phyloP scores from a whole-genome alignment of 2,888 invertebrate species.

The Ferrisia virgata region DNA sequence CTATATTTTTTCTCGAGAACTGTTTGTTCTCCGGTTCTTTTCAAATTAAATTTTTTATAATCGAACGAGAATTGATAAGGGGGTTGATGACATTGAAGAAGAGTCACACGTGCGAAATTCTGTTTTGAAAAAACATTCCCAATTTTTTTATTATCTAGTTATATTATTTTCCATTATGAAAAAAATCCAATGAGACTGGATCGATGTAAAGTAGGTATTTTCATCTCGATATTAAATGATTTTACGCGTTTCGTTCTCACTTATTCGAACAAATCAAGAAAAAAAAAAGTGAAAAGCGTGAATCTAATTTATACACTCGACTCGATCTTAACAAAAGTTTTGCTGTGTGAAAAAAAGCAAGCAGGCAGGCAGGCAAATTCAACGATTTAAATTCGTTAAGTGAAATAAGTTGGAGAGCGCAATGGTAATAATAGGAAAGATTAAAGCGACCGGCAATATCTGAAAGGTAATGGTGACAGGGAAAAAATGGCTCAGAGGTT shows the following conservation, averaged over 20 bases:
- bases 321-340: slow-evolving; percentile 13
- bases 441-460: slow-evolving; percentile 34
- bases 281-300: not conserved
- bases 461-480: slow-evolving; percentile 33
- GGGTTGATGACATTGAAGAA: not conserved
- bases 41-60: not conserved
- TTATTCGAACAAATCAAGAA: not conserved
- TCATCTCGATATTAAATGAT: not conserved
- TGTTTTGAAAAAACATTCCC: not conserved
- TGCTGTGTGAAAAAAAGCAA: not conserved
- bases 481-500: slow-evolving; percentile 35
- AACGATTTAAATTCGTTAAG: slow-evolving; percentile 39
- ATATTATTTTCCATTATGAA: not conserved
- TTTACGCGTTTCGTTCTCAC: not conserved
- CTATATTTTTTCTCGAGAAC: not conserved
- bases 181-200: not conserved
- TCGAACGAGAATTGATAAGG: not conserved
- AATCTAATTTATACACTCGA: slow-evolving; percentile 5
- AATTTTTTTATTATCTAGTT: not conserved
- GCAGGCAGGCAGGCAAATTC: slow-evolving; percentile 2
- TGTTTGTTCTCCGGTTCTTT: not conserved
- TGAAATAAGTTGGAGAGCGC: slow-evolving; percentile 20
- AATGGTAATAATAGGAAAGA: slow-evolving; percentile 30
- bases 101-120: not conserved
- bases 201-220: not conserved